phyloP scores from a whole-genome alignment of 2,113 vertebrate genomes.

The Eptatretus burgeri region DNA sequence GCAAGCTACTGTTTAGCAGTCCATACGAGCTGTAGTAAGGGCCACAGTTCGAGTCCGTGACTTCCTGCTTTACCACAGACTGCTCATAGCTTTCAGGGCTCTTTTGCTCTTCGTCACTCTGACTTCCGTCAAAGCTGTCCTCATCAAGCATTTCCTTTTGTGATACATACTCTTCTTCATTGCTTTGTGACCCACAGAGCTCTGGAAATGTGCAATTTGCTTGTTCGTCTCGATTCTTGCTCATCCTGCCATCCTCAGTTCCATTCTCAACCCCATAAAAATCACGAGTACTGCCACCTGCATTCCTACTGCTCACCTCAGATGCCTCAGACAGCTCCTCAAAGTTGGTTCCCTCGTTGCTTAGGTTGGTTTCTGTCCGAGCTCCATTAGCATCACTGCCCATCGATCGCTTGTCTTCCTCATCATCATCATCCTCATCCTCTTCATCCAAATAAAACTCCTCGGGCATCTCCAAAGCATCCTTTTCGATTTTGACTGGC shows the following conservation, averaged over 20 bases:
- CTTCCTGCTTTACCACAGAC: not conserved
- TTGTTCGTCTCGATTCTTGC: not conserved
- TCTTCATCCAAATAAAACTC: constrained; percentile 13
- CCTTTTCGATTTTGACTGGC: constrained; percentile 98
- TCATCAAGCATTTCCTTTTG: constrained; percentile 2
- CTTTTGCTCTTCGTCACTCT: not conserved
- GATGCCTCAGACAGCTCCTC: not conserved
- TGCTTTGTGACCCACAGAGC: not conserved
- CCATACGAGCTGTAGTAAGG: not conserved
- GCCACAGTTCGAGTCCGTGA: not conserved
- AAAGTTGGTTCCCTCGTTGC: not conserved
- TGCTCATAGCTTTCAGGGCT: not conserved
- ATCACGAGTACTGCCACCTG: not conserved
- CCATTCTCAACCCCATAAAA: not conserved
- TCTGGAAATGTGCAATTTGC: not conserved
- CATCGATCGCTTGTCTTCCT: not conserved
- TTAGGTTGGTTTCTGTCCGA: not conserved
- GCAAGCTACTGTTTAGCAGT: constrained; percentile 2
- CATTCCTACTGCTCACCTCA: not conserved
- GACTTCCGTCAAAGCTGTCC: constrained; percentile 1
- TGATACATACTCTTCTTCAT: not conserved
- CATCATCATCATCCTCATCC: not conserved
- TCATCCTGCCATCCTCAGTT: not conserved
- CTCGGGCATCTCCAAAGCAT: constrained; percentile 68
- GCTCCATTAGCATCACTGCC: constrained; percentile 1